Percentiles rank a stretch among this genome's conserved stretches.
Evolutionary conservation across 2,888 invertebrate species (phyloP).

Genomic region (Dioctria rufipes): DNA sequence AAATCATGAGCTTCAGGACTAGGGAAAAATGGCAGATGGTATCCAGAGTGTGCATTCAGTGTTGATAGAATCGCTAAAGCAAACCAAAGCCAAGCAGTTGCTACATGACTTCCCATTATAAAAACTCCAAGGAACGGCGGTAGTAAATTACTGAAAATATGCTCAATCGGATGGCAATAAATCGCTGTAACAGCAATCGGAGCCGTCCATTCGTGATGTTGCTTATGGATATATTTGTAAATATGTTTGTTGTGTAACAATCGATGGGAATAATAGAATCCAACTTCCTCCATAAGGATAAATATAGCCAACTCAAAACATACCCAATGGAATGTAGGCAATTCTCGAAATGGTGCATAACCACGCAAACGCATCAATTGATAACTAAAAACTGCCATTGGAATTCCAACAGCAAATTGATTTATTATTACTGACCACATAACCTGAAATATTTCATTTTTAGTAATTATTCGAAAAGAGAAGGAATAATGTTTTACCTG

Average conservation of each 20-base stretch:
- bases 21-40: constrained; percentile 88
- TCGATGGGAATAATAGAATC: constrained; percentile 89
- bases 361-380: constrained; percentile 79
- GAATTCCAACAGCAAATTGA: constrained; percentile 80
- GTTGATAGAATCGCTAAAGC: constrained; percentile 84
- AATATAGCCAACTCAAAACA: constrained; percentile 81
- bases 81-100: constrained; percentile 85
- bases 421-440: constrained; percentile 81
- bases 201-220: constrained; percentile 91
- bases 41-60: constrained; percentile 87
- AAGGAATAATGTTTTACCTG: constrained; percentile 70
- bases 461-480: constrained; percentile 19
- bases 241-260: constrained; percentile 81
- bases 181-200: constrained; percentile 87
- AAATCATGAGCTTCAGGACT: constrained; percentile 91
- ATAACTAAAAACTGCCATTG: constrained; percentile 76
- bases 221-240: constrained; percentile 87
- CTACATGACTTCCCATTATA: constrained; percentile 83
- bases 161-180: constrained; percentile 86
- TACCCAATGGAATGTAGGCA: constrained; percentile 85
- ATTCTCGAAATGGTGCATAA: constrained; percentile 76
- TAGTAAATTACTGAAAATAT: constrained; percentile 83
- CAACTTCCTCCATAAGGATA: constrained; percentile 84
- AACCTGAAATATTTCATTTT: constrained; percentile 71
- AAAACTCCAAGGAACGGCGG: constrained; percentile 84